phyloP scores from a whole-genome alignment of 2,113 vertebrate genomes.

The Psophia crepitans region DNA sequence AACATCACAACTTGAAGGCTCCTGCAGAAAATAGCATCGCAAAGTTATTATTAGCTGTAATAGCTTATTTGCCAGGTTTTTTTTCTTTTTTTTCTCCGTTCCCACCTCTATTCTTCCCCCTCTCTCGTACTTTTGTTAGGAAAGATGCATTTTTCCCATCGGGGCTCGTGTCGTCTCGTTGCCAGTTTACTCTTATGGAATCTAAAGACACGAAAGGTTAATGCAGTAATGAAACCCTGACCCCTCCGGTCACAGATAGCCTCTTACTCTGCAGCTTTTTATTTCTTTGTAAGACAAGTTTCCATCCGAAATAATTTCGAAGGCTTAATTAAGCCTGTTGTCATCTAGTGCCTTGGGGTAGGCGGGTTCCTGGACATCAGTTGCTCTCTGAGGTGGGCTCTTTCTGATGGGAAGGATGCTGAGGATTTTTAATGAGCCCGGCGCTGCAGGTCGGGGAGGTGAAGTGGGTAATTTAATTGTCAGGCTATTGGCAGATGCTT shows the following conservation, averaged over 20 bases:
- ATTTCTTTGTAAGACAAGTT: constrained; percentile 55
- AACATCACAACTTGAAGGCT: constrained; percentile 39
- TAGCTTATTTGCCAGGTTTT: constrained; percentile 9
- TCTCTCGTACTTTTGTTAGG: neutral
- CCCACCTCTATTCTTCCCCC: neutral
- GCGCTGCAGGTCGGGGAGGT: neutral
- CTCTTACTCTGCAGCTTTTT: constrained; percentile 59
- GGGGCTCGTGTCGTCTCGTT: constrained; percentile 9
- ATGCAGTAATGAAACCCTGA: constrained; percentile 67
- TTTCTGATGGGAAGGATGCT: neutral
- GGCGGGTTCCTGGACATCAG: neutral
- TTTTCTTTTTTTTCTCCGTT: neutral
- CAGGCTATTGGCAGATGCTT: neutral
- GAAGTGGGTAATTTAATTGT: neutral
- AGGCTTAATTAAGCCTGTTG: constrained; percentile 53
- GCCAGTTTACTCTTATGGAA: constrained; percentile 51
- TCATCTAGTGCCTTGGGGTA: neutral
- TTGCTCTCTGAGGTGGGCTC: constrained; percentile 16
- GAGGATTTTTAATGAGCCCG: neutral
- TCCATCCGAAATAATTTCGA: constrained; percentile 45
- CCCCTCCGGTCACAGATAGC: constrained; percentile 45
- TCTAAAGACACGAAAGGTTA: constrained; percentile 68
- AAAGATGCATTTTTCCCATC: constrained; percentile 26
- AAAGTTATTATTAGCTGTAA: constrained; percentile 55
- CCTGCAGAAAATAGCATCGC: constrained; percentile 11